A percentile compares a stretch with the other conserved stretches of the same genome.
Evolutionary conservation across 2,113 vertebrate genomes (phyloP).

Genomic region (Notarius lentiginosus): DNA sequence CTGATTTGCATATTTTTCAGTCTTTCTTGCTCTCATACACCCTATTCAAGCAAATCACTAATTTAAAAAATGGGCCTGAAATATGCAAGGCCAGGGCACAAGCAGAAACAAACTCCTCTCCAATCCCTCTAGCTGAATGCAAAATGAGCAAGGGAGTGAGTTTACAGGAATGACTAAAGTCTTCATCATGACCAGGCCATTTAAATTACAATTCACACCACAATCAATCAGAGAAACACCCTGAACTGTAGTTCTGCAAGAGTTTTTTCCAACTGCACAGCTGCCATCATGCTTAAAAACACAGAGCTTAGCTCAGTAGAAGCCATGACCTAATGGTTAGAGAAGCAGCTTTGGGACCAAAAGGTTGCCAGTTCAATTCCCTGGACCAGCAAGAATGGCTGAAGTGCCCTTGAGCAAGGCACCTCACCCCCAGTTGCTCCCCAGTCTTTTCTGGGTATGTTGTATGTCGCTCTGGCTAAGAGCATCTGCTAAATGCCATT

Average conservation of each 20-base stretch:
- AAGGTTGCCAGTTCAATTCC: too few species aligned
- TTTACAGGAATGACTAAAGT: not conserved
- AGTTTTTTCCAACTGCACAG: not conserved
- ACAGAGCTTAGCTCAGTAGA: not conserved
- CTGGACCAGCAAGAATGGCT: too few species aligned
- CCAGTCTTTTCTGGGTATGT: too few species aligned
- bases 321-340: too few species aligned
- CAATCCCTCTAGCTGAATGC: not conserved
- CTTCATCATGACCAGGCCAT: not conserved
- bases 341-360: too few species aligned
- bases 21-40: not conserved
- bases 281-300: constrained; percentile 7
- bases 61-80: not conserved
- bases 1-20: not conserved
- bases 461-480: too few species aligned
- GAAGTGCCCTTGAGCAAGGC: too few species aligned
- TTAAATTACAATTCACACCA: not conserved
- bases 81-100: not conserved
- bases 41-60: not conserved
- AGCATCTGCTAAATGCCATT: too few species aligned
- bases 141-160: not conserved
- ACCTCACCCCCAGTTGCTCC: too few species aligned
- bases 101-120: not conserved
- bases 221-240: not conserved
- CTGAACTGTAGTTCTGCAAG: not conserved